Conservation (phyloP, 1,140 invertebrate genomes). For the Zeugodacus cucurbitae region DNA sequence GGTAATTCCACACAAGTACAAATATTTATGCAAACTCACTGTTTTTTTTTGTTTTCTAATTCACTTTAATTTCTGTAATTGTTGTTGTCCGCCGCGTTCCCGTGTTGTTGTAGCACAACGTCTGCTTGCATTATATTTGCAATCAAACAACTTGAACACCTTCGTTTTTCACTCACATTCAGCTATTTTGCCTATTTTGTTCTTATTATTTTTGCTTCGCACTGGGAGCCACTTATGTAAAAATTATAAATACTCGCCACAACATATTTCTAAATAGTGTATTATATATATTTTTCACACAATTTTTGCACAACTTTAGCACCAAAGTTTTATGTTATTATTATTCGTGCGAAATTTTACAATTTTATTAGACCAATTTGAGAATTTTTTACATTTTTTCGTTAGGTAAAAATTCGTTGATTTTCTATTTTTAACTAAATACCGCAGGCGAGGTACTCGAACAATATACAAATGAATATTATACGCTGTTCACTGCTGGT, state of each 20-base stretch:
- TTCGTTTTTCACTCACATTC: neutral
- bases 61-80: too few relatives aligned
- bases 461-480: neutral
- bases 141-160: neutral
- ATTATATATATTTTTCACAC: neutral
- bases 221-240: constrained; percentile 19
- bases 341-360: neutral
- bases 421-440: constrained; percentile 35
- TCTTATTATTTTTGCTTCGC: neutral
- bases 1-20: too few relatives aligned
- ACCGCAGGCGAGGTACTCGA: constrained; percentile 4
- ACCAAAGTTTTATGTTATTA: neutral
- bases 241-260: neutral
- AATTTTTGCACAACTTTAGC: neutral
- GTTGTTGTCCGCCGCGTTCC: too few relatives aligned
- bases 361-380: neutral
- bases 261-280: neutral
- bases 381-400: neutral
- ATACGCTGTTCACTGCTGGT: neutral
- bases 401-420: neutral
- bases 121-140: neutral
- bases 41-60: too few relatives aligned
- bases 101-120: neutral
- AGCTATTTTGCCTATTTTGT: neutral
- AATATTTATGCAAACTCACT: too few relatives aligned